phyloP scores from a whole-genome alignment of 35 echinoderm and acorn worm genomes.

The Lytechinus pictus region DNA sequence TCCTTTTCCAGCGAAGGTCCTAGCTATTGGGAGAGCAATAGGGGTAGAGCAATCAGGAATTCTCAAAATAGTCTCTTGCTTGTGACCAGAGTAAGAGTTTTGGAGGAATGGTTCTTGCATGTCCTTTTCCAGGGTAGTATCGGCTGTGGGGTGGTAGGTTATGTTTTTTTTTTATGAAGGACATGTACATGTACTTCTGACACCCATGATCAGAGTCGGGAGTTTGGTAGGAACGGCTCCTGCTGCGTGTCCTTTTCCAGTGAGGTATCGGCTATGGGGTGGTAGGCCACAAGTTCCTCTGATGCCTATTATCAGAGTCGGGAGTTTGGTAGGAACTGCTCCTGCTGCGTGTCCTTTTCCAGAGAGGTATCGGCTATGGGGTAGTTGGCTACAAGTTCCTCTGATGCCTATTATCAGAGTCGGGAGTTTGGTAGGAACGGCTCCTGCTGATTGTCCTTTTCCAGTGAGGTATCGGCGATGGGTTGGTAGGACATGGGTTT shows the following conservation, averaged over 20 bases:
- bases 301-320: not conserved
- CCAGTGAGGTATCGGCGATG: constrained; percentile 69
- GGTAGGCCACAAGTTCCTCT: constrained; percentile 52
- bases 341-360: not conserved
- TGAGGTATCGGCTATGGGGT: too few species aligned
- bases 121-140: too few species aligned
- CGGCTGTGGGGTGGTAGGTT: too few species aligned
- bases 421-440: constrained; percentile 47
- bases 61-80: too few species aligned
- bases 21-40: too few species aligned
- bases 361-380: constrained; percentile 67
- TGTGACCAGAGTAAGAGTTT: too few species aligned
- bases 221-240: not conserved
- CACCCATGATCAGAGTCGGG: too few species aligned
- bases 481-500: constrained; percentile 54
- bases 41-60: too few species aligned
- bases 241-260: not conserved
- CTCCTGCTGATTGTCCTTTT: constrained; percentile 2
- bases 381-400: constrained; percentile 49
- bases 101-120: too few species aligned
- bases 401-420: constrained; percentile 36
- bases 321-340: constrained; percentile 23
- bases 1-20: too few species aligned
- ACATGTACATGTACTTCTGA: too few species aligned
- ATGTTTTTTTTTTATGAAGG: too few species aligned